Conservation (phyloP, 2,888 invertebrate species). For the Empis stercorea region DNA sequence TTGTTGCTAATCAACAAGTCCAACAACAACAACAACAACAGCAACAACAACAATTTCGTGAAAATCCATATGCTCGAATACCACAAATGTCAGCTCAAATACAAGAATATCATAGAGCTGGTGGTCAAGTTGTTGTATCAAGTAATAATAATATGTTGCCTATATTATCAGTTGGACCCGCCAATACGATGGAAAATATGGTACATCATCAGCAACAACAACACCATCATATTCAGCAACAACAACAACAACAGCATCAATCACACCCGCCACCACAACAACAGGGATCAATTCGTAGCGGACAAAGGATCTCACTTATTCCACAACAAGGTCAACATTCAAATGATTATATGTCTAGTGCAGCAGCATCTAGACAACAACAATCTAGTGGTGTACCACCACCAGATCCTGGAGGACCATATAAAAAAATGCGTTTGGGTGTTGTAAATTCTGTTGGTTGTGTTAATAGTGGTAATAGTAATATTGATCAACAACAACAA, state of each 20-base stretch:
- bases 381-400: constrained; percentile 20
- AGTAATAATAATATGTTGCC: constrained; percentile 9
- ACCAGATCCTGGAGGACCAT: constrained; percentile 15
- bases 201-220: constrained; percentile 15
- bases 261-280: constrained; percentile 16
- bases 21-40: neutral
- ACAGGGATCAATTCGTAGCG: constrained; percentile 11
- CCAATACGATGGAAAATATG: constrained; percentile 16
- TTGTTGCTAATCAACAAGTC: constrained; percentile 20
- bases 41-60: constrained; percentile 25
- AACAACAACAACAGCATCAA: constrained; percentile 20
- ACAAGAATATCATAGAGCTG: constrained; percentile 26
- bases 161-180: constrained; percentile 15
- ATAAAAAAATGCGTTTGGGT: constrained; percentile 13
- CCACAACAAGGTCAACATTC: constrained; percentile 41
- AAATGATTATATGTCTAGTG: constrained; percentile 33
- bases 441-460: constrained; percentile 1
- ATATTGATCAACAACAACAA: constrained; percentile 13
- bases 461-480: neutral
- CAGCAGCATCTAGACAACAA: constrained; percentile 25
- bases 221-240: constrained; percentile 14
- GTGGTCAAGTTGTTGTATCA: constrained; percentile 11
- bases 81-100: constrained; percentile 28
- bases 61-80: constrained; percentile 33
- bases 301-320: constrained; percentile 51